Conservation (phyloP, 2,113 vertebrate genomes). For the Callaeas wilsoni region DNA sequence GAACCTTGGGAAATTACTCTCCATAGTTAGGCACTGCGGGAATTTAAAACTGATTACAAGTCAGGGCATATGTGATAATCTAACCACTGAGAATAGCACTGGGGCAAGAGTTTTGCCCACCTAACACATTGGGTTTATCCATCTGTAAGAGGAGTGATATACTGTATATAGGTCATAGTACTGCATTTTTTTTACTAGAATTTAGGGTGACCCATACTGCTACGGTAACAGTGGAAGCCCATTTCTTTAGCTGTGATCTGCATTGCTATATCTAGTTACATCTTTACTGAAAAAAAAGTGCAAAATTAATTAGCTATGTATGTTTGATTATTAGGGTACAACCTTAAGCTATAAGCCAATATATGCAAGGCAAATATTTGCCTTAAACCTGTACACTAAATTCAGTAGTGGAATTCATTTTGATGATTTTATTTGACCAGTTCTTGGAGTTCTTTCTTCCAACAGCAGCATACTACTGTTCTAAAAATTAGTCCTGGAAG, state of each 20-base stretch:
- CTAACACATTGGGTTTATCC: neutral
- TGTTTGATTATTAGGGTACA: neutral
- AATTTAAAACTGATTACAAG: neutral
- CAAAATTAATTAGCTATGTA: neutral
- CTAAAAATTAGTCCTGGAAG: neutral
- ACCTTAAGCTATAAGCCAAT: neutral
- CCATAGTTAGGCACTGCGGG: neutral
- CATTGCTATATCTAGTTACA: neutral
- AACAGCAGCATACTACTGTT: neutral
- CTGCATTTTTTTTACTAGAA: neutral
- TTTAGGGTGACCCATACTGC: neutral
- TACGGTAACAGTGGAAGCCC: neutral
- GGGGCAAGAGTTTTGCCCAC: neutral
- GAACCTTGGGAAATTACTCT: neutral
- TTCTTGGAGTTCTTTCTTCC: neutral
- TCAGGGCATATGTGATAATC: neutral
- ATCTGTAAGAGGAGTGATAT: neutral
- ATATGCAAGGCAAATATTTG: neutral
- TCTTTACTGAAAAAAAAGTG: neutral
- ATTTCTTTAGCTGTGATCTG: neutral
- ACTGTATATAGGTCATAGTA: neutral
- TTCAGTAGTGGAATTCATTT: neutral
- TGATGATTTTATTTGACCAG: neutral
- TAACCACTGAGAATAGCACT: neutral
- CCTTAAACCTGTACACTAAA: neutral